phyloP scores from a whole-genome alignment of 2,113 vertebrate genomes.

The Entomyzon cyanotis region DNA sequence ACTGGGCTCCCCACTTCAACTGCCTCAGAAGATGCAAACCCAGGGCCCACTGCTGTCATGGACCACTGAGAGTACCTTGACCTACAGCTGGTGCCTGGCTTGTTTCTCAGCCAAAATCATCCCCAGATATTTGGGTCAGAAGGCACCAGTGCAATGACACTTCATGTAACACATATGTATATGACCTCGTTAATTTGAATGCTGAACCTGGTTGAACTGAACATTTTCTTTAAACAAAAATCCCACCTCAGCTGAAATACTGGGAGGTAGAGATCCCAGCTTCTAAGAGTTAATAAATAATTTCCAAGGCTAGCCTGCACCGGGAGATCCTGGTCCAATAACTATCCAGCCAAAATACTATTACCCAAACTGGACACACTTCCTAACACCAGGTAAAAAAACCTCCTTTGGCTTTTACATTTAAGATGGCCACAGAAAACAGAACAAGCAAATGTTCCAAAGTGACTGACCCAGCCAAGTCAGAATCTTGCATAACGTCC shows the following conservation, averaged over 20 bases:
- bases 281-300: neutral
- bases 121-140: neutral
- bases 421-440: neutral
- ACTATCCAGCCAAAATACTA: neutral
- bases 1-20: neutral
- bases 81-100: neutral
- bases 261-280: neutral
- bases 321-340: constrained; percentile 1
- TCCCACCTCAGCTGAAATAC: neutral
- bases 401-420: neutral
- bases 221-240: neutral
- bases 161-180: neutral
- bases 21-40: neutral
- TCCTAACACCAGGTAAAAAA: neutral
- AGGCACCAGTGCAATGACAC: neutral
- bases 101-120: neutral
- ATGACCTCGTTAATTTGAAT: neutral
- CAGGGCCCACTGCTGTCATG: neutral
- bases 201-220: neutral
- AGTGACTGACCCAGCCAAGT: neutral
- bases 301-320: neutral
- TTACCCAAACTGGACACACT: neutral
- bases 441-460: neutral
- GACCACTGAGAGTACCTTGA: neutral
- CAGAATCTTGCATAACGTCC: neutral